These are phyloP conservation scores for Timema cristinae DNA, from an alignment of 2,888 invertebrate species.

Conservation along the genomic window DNA sequence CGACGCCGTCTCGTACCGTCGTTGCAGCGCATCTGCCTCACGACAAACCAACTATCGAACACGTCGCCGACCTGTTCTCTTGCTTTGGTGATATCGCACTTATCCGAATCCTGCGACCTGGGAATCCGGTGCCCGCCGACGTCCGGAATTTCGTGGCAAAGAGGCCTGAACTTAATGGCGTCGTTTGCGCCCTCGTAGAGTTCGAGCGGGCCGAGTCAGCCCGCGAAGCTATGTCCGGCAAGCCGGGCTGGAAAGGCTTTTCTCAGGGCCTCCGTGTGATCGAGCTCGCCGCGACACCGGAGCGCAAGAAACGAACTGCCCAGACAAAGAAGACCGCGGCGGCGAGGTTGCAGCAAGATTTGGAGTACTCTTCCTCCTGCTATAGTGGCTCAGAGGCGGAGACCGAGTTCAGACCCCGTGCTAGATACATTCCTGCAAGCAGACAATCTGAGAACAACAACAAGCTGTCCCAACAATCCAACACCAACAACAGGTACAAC, in stretches of 20 bases:
- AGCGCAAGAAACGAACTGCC: constrained; percentile 65
- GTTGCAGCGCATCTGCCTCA: constrained; percentile 82
- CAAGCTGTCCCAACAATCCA: constrained; percentile 46
- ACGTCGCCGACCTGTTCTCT: constrained; percentile 85
- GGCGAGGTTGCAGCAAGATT: constrained; percentile 55
- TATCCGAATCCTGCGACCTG: constrained; percentile 81
- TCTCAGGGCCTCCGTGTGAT: constrained; percentile 61
- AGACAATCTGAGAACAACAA: constrained; percentile 45
- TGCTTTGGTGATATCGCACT: constrained; percentile 86
- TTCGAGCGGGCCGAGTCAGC: constrained; percentile 86
- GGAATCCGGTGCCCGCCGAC: constrained; percentile 88
- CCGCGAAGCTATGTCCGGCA: constrained; percentile 62
- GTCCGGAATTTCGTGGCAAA: constrained; percentile 87
- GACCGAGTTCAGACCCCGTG: constrained; percentile 37
- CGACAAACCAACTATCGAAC: constrained; percentile 81
- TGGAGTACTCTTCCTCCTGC: constrained; percentile 54
- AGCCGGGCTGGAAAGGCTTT: constrained; percentile 44
- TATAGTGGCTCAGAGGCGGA: constrained; percentile 53
- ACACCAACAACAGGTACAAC: constrained; percentile 40
- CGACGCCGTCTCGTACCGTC: constrained; percentile 86
- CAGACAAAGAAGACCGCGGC: constrained; percentile 56
- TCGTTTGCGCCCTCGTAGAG: constrained; percentile 86
- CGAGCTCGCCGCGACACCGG: constrained; percentile 55
- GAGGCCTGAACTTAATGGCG: constrained; percentile 80
- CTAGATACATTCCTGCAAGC: constrained; percentile 43